Conservation (phyloP, 2,888 invertebrate species). For the Lepeophtheirus nordmannii region DNA sequence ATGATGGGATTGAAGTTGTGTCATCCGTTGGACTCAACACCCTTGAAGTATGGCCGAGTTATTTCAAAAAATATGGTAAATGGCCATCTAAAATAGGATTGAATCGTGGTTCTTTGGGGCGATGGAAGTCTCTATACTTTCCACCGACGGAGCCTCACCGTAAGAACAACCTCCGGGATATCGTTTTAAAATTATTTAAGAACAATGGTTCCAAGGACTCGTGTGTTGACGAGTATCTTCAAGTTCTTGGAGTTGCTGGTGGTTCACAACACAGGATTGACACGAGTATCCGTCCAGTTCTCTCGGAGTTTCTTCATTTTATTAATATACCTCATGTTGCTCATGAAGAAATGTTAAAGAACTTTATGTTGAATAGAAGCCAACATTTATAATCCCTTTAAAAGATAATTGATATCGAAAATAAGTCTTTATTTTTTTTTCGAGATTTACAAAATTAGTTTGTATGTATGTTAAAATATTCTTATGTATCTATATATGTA, state of each 20-base stretch:
- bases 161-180: not conserved
- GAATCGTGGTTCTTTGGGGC: not conserved
- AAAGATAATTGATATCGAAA: not conserved
- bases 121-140: not conserved
- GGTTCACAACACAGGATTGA: not conserved
- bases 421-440: too few species aligned
- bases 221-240: not conserved
- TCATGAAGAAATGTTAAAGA: not conserved
- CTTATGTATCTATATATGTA: too few species aligned
- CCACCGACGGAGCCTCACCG: not conserved
- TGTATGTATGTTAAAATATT: too few species aligned
- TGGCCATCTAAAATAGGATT: not conserved
- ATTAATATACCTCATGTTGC: not conserved
- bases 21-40: not conserved
- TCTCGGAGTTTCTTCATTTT: constrained; percentile 3
- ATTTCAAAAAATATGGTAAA: not conserved
- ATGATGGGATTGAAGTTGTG: not conserved
- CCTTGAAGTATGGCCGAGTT: not conserved
- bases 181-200: not conserved
- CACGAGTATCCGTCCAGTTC: not conserved
- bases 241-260: not conserved
- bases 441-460: too few species aligned
- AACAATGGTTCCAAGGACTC: too few species aligned
- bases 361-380: not conserved
- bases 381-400: not conserved